A percentile compares a stretch with the other conserved stretches of the same genome.
Conservation (phyloP, 2,888 invertebrate species). For the Podotricha telesiphe region DNA sequence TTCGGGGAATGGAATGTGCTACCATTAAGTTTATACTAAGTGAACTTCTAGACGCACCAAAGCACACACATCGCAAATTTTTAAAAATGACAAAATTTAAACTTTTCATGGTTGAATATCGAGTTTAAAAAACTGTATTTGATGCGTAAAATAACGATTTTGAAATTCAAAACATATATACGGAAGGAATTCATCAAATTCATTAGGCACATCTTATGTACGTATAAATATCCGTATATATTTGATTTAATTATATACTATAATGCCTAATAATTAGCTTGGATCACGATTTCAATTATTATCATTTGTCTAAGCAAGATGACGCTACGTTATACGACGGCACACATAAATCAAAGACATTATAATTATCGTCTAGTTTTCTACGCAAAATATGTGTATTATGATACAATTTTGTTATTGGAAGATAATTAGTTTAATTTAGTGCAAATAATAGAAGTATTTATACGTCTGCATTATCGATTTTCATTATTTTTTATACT, state of each 20-base stretch:
- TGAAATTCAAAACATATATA: background rate
- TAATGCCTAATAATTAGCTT: constrained; percentile 19
- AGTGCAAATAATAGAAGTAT: background rate
- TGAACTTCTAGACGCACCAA: no score
- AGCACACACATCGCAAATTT: no score
- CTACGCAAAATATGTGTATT: background rate
- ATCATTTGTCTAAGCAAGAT: constrained; percentile 1
- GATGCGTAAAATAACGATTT: no score
- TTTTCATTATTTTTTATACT: no score
- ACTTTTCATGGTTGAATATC: no score
- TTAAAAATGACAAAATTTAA: no score
- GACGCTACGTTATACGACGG: background rate
- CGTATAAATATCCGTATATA: background rate
- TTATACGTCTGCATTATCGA: no score
- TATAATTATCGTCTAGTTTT: constrained; percentile 1
- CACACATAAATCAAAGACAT: constrained; percentile 12
- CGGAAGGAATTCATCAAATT: background rate
- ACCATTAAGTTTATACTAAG: no score
- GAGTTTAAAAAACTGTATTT: no score
- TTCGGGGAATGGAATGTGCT: no score
- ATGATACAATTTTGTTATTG: background rate
- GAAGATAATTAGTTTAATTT: background rate
- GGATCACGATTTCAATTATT: constrained; percentile 9
- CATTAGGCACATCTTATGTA: background rate
- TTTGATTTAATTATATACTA: background rate